Evolutionary conservation across 2,888 invertebrate genomes (phyloP), one percentile per base, ranked within the genome.

Genomic region (Stenodema calcarata): DNA sequence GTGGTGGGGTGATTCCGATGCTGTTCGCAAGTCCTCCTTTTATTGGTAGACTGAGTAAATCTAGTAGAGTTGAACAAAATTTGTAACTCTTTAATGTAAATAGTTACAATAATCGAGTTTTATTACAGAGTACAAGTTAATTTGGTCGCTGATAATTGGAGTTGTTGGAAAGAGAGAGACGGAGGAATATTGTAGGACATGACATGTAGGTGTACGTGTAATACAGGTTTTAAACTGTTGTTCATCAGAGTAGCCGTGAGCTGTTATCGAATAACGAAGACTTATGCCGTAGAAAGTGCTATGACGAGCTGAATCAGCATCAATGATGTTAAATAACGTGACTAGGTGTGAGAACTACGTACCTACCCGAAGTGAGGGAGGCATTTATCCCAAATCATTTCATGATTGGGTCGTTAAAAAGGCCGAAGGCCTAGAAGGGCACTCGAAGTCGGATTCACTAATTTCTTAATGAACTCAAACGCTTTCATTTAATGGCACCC

Each of bases 331-430:
- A 62, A 62, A 62, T 62, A 62, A 62, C 62, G 62, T 62, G 62
- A 62, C 62, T 62, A 18, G 62, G 62, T 62, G 62, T 62, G 62
- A 62, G 62, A 62, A 62, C 62, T 62, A 18, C 23, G 62, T 62
- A 62, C 62, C 47, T 16, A 47, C 47, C 62, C 23, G 62, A 23
- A 62, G 62, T 23, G 62, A 62, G 62, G 62, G 62, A 62, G 62
- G 62, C 62, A 62, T 62, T 62, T 62, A 62, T 23, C 23, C 11
- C 23, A 62, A 62, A 62, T 23, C 18, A 62, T 62, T 62, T 62
- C 62, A 62, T 62, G 62, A 62, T 62, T 62, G 62, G 62, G 62
- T 62, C 62, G 62, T 62, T 62, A 62, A 62, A 62, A 62, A 62
- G 18, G 62, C 62, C 62, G 62, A 23, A 62, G 62, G 27, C 62